Percentiles rank a stretch among this genome's conserved stretches.
Conservation (phyloP, 1,140 invertebrate species). For the Drosophila ohnishii region DNA sequence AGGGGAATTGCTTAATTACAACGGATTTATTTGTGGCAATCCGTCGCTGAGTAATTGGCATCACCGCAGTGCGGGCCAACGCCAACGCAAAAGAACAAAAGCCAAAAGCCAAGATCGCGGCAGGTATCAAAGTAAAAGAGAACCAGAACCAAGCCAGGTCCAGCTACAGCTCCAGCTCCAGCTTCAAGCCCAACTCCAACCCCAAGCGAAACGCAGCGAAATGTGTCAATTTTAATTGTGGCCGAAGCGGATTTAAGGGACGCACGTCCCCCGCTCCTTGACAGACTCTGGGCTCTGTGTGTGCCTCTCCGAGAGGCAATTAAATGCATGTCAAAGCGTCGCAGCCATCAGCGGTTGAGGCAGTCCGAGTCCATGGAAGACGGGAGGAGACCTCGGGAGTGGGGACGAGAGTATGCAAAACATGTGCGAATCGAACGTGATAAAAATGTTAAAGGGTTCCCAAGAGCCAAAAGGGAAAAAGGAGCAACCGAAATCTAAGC, state of each 20-base stretch:
- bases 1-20: constrained; percentile 56
- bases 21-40: constrained; percentile 50
- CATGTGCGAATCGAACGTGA: constrained; percentile 82
- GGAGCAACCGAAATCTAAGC: constrained; percentile 42
- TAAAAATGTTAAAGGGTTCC: constrained; percentile 77
- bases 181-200: constrained; percentile 5
- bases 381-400: neutral
- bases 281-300: constrained; percentile 21
- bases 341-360: constrained; percentile 56
- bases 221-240: constrained; percentile 83
- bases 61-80: constrained; percentile 17
- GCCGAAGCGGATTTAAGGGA: constrained; percentile 74
- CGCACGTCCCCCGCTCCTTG: constrained; percentile 19
- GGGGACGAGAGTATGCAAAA: constrained; percentile 73
- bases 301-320: constrained; percentile 63
- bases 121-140: constrained; percentile 50
- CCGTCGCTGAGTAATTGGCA: constrained; percentile 55
- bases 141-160: constrained; percentile 7
- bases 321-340: constrained; percentile 83
- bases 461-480: constrained; percentile 4
- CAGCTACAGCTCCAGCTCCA: neutral
- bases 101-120: constrained; percentile 54
- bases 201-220: constrained; percentile 70
- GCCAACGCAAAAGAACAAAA: constrained; percentile 65
- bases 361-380: constrained; percentile 7